Evolutionary conservation across 37 sponge, comb jelly and placozoan species (phyloP), one percentile per base, ranked within the genome.

Genomic region (Geodia barretti): DNA sequence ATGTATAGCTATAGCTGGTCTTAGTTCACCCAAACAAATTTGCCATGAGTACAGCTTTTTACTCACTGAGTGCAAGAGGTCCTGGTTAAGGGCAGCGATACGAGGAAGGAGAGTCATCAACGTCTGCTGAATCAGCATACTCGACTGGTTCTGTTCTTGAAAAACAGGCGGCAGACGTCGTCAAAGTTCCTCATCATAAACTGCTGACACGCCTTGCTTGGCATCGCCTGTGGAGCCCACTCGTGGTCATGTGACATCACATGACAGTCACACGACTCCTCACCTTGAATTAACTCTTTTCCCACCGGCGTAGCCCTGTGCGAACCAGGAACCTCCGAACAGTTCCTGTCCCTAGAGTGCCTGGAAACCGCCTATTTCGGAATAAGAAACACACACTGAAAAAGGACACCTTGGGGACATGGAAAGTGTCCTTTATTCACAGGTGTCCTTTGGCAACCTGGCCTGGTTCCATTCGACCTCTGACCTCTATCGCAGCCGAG

Each of bases 61-160:
- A 28, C 65, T 78, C 30, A 88, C 89, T 78, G n/a, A n/a, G n/a
- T n/a, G n/a, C n/a, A n/a, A 93, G 39, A 70, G 73, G 8, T 86
- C 79, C 20, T 84, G 79, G 74, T 96, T 83, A 37, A 96, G 89
- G 37, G 91, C 89, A 35, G 97, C 93, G 5, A 96, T 76, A 0
- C 93, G 91, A 39, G 97, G 97, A 36, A 96, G 86, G 21, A 93
- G 54, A 0, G 62, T 62, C 37, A 90, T 87, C 0, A 94, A 11
- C 0, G 88, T 70, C 60, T 94, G 94, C 70, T 94, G 94, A n/a
- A 94, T 77, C 43, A 94, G 87, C 0, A 75, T 62, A 63, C 74
- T 94, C 79, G 76, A 68, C 79, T 90, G 78, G 77, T 79, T 39
- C 63, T 80, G 68, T 88, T 70, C 79, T 75, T 88, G 63, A 93